A percentile compares a stretch with the other conserved stretches of the same genome.
Evolutionary conservation across 2,888 invertebrate species (phyloP).

Genomic region (Biston betularia): DNA sequence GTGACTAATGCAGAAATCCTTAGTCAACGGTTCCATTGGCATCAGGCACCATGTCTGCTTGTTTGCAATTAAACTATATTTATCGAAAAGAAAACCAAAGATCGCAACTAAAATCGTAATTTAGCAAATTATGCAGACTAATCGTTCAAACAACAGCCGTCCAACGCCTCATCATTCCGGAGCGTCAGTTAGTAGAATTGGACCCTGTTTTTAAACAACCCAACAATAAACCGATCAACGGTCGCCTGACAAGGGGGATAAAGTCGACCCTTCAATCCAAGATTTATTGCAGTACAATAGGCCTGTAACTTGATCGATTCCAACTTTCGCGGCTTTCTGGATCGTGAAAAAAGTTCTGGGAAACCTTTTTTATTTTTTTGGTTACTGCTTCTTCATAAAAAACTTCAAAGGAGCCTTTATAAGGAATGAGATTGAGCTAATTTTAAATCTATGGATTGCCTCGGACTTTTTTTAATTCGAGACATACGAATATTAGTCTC

Average conservation of each 20-base stretch:
- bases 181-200: background rate
- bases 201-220: conserved; percentile 9
- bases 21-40: too few relatives aligned
- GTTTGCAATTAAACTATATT: too few relatives aligned
- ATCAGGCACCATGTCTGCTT: too few relatives aligned
- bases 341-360: conserved; percentile 14
- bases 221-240: conserved; percentile 17
- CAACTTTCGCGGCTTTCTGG: conserved; percentile 30
- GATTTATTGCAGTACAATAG: conserved; percentile 40
- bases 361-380: conserved; percentile 14
- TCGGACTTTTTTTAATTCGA: too few relatives aligned
- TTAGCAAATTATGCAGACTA: background rate
- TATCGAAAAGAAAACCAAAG: too few relatives aligned
- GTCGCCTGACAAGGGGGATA: conserved; percentile 21
- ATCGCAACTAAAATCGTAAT: background rate
- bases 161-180: background rate
- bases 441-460: too few relatives aligned
- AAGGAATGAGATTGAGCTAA: background rate
- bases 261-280: conserved; percentile 34
- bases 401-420: conserved; percentile 4
- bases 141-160: background rate
- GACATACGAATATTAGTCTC: too few relatives aligned
- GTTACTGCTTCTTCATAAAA: conserved; percentile 14
- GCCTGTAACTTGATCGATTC: conserved; percentile 32
- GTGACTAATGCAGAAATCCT: too few relatives aligned